phyloP scores from a whole-genome alignment of 2,797 vertebrate genomes.

The Bradypus variegatus region DNA sequence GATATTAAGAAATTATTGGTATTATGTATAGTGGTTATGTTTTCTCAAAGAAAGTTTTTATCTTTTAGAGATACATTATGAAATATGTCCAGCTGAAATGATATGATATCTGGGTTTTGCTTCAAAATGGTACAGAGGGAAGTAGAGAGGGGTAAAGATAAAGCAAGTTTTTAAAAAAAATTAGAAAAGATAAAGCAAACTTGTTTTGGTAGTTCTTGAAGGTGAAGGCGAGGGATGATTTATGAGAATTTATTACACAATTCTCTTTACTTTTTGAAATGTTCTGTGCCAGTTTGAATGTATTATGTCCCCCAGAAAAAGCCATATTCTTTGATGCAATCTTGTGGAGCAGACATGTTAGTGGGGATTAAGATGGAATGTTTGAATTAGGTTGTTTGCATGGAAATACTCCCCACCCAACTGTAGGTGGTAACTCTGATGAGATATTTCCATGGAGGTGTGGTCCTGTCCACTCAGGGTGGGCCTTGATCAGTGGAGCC shows the following conservation, averaged over 20 bases:
- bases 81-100: not conserved
- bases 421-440: too few species aligned
- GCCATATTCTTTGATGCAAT: too few species aligned
- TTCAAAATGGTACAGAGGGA: not conserved
- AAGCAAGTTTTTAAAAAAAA: not conserved
- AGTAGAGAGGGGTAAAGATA: not conserved
- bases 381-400: too few species aligned
- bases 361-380: too few species aligned
- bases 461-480: too few species aligned
- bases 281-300: too few species aligned
- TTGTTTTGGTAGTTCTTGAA: not conserved
- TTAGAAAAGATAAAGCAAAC: too few species aligned
- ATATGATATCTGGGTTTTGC: not conserved
- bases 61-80: not conserved
- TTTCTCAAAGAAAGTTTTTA: not conserved
- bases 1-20: not conserved
- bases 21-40: not conserved
- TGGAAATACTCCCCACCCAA: too few species aligned
- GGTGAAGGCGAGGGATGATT: not conserved
- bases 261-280: not conserved
- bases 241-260: not conserved
- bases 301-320: too few species aligned
- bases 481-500: too few species aligned
- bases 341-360: too few species aligned
- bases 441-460: too few species aligned